Evolutionary conservation across 1,140 invertebrate species (phyloP).

Genomic region (Drosophila nannoptera): DNA sequence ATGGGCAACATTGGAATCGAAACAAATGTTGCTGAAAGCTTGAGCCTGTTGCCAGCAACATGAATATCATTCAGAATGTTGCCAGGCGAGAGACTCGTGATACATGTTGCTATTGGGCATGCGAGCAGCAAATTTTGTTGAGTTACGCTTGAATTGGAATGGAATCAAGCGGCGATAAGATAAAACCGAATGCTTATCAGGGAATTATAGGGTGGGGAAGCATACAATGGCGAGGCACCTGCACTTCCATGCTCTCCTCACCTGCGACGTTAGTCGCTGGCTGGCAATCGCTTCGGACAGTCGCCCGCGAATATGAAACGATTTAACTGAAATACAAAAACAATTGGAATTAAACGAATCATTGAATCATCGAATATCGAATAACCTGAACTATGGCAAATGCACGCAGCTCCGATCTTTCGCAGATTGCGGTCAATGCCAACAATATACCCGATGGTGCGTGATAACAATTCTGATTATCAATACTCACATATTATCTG

Average conservation of each 20-base stretch:
- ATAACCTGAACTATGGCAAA: slow-evolving; percentile 42
- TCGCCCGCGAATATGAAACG: slow-evolving; percentile 53
- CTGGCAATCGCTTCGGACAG: slow-evolving; percentile 55
- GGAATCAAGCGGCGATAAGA: slow-evolving; percentile 47
- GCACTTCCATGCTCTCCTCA: not conserved
- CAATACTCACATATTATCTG: not conserved
- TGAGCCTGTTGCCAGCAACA: slow-evolving; percentile 1
- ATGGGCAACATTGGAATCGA: not conserved
- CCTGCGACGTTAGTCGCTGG: slow-evolving; percentile 37
- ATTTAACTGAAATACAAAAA: slow-evolving; percentile 18
- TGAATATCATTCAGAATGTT: not conserved
- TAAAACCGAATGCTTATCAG: slow-evolving; percentile 50
- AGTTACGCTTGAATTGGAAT: slow-evolving; percentile 11
- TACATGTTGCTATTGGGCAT: slow-evolving; percentile 28
- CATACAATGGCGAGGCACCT: slow-evolving; percentile 8
- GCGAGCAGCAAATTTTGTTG: slow-evolving; percentile 43
- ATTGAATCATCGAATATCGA: slow-evolving; percentile 31
- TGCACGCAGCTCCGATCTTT: slow-evolving; percentile 66
- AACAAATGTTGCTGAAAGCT: not conserved
- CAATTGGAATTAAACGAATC: slow-evolving; percentile 18
- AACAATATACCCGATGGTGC: slow-evolving; percentile 71
- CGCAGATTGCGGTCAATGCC: slow-evolving; percentile 71
- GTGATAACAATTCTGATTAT: slow-evolving; percentile 23
- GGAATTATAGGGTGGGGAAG: not conserved
- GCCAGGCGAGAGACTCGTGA: not conserved